Base-by-base conservation (phyloP, 2,888 invertebrate species). In the Trachelus iudaicus region DNA sequence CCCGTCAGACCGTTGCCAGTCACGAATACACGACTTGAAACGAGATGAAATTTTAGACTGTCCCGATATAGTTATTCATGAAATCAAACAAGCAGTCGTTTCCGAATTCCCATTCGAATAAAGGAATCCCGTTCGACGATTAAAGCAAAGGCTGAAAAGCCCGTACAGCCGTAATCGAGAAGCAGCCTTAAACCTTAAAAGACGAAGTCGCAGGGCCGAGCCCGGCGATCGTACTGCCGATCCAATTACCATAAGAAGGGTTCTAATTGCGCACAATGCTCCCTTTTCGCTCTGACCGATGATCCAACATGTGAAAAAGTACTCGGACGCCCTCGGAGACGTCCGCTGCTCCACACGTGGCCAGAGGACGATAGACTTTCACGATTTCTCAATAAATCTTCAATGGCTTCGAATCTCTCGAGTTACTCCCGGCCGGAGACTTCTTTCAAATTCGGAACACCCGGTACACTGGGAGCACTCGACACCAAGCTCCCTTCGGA, bases 191-290 rank as follows among this genome's bases (percentile, higher is more conserved):
- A 56, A 56, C 40, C 40, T 56, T 56, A 56, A 23, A 56, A 56
- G 40, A 56, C 40, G 40, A 56, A 56, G 40, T 23, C 76, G 77
- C 80, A 75, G 79, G 81, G 83, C 82, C 82, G 84, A 87, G 85
- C 87, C 88, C 85, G 82, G 89, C 88, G 88, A 90, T 90, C 89
- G 87, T 88, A 87, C 86, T 56, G 85, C 87, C 87, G 88, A 87
- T 87, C 87, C 88, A 89, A 90, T 90, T 90, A 90, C 89, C 90
- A 90, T 90, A 90, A 90, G 90, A 90, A 90, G 90, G 88, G 87
- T 89, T 89, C 88, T 90, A 90, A 90, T 90, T 90, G 88, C 83
- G 86, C 85, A 88, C 89, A 90, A 89, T 89, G 86, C 87, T 85
- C 84, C 81, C 82, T 78, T 76, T 40, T 79, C 78, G 76, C 75